A percentile compares a stretch with the other conserved stretches of the same genome.
Conservation (phyloP, 2,797 vertebrate species). For the Linurgus olivaceus region DNA sequence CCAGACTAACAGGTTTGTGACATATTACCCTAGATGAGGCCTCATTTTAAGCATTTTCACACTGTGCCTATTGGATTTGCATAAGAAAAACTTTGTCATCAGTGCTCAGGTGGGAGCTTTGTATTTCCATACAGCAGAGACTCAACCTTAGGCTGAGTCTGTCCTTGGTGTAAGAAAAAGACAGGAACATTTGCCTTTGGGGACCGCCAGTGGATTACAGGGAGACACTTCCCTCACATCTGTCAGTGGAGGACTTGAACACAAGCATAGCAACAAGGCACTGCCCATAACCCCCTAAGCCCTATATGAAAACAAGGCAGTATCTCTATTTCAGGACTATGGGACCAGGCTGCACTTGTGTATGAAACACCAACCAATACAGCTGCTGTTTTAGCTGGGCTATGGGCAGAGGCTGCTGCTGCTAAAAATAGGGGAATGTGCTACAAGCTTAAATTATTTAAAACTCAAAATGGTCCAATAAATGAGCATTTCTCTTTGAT, state of each 20-base stretch:
- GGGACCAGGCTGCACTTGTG: rapidly evolving
- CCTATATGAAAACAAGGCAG: neutral
- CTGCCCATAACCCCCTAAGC: neutral
- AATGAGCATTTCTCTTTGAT: neutral
- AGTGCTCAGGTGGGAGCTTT: neutral
- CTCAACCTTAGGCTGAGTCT: neutral
- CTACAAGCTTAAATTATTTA: neutral
- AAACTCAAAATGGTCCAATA: neutral
- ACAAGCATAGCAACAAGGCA: neutral
- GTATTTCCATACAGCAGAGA: neutral
- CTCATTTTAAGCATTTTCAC: neutral
- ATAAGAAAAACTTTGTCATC: neutral
- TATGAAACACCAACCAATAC: neutral
- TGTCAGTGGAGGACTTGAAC: neutral
- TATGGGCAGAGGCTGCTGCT: neutral
- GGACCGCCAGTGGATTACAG: neutral
- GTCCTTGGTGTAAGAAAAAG: neutral
- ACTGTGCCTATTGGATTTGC: neutral
- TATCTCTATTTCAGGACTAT: neutral
- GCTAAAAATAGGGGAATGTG: neutral
- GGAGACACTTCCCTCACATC: neutral
- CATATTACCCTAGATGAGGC: neutral
- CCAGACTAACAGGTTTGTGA: neutral
- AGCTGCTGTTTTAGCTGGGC: neutral
- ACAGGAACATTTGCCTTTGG: neutral